phyloP scores from a whole-genome alignment of 2,113 vertebrate species.

The Lophius piscatorius region DNA sequence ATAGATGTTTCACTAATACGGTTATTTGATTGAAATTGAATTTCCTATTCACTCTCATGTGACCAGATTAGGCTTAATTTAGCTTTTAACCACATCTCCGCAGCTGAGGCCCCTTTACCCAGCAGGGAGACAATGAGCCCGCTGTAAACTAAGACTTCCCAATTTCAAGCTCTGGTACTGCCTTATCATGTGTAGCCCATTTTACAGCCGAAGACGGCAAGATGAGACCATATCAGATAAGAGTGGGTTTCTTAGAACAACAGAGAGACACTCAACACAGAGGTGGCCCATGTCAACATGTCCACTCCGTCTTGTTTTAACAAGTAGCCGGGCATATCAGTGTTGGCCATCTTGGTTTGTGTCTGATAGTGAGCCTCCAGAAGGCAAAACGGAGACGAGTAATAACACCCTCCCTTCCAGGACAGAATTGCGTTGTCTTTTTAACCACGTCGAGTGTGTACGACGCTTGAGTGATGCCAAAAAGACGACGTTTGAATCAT shows the following conservation, averaged over 20 bases:
- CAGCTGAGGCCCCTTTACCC: constrained; percentile 42
- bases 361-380: constrained; percentile 34
- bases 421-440: constrained; percentile 32
- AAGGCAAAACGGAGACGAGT: constrained; percentile 26
- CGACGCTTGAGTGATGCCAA: neutral
- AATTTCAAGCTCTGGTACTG: constrained; percentile 30
- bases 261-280: constrained; percentile 56
- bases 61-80: constrained; percentile 48
- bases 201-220: constrained; percentile 46
- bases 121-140: constrained; percentile 47
- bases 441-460: constrained; percentile 37
- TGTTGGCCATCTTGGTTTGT: constrained; percentile 58
- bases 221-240: constrained; percentile 55
- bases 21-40: constrained; percentile 50
- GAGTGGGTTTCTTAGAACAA: constrained; percentile 42
- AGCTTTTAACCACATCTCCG: constrained; percentile 24
- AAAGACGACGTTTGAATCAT: too few species aligned
- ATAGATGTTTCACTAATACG: constrained; percentile 36
- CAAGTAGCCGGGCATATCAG: constrained; percentile 42
- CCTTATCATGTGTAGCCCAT: constrained; percentile 26
- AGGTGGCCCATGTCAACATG: constrained; percentile 47
- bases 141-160: constrained; percentile 54
- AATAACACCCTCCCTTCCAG: constrained; percentile 34
- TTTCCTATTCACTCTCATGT: constrained; percentile 33
- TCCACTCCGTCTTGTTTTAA: constrained; percentile 62